Percentiles rank a stretch among this genome's conserved stretches.
phyloP scores from a whole-genome alignment of 2,888 invertebrate genomes.

The Sthenelais limicola region DNA sequence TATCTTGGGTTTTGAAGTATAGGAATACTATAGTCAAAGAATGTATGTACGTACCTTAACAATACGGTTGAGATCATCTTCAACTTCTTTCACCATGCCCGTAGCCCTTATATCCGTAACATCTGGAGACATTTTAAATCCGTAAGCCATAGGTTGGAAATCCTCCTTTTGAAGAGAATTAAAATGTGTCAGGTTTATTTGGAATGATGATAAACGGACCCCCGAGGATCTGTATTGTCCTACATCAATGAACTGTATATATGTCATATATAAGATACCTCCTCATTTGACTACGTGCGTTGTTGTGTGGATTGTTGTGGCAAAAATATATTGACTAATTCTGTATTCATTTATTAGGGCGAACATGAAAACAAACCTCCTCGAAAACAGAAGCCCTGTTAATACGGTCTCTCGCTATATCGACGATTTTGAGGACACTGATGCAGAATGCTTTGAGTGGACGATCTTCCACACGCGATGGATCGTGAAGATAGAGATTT shows the following conservation, averaged over 20 bases:
- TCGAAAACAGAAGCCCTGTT: constrained; percentile 70
- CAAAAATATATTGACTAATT: too few relatives aligned
- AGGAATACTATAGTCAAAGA: too few relatives aligned
- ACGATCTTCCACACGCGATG: constrained; percentile 86
- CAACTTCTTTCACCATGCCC: constrained; percentile 88
- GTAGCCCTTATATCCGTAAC: constrained; percentile 86
- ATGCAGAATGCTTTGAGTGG: constrained; percentile 89
- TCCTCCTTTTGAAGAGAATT: too few relatives aligned
- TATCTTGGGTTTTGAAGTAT: too few relatives aligned
- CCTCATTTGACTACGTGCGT: too few relatives aligned
- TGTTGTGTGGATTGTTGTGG: too few relatives aligned
- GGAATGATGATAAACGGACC: too few relatives aligned
- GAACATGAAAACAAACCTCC: constrained; percentile 66
- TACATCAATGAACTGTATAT: too few relatives aligned
- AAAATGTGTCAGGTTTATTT: too few relatives aligned
- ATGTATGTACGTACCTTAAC: constrained; percentile 61
- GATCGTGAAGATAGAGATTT: constrained; percentile 94
- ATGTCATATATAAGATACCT: too few relatives aligned
- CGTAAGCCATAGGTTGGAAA: constrained; percentile 93
- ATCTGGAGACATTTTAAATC: constrained; percentile 87
- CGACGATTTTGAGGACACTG: constrained; percentile 89
- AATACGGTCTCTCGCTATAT: constrained; percentile 85
- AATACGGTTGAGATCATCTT: constrained; percentile 80
- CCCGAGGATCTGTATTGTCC: too few relatives aligned
- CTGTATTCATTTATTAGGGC: too few relatives aligned